phyloP scores from a whole-genome alignment of 2,888 invertebrate genomes.

The Agriotes lineatus region DNA sequence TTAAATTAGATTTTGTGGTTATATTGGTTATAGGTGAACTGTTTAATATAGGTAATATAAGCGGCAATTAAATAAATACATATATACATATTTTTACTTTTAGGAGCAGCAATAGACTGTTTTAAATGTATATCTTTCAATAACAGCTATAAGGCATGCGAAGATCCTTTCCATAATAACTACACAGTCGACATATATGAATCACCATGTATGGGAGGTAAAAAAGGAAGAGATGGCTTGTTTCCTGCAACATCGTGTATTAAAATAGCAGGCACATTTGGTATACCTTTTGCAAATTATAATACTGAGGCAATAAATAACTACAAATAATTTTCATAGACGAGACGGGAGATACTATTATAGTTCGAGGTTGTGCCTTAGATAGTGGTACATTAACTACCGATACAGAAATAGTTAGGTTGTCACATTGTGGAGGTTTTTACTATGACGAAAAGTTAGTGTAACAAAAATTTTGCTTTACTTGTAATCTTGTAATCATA shows the following conservation, averaged over 20 bases:
- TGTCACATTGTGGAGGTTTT: slow-evolving; percentile 98
- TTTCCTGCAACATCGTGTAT: slow-evolving; percentile 98
- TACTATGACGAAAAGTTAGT: slow-evolving; percentile 86
- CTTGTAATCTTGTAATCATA: too few relatives aligned
- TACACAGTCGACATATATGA: slow-evolving; percentile 86
- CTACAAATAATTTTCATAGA: slow-evolving; percentile 17
- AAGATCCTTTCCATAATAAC: slow-evolving; percentile 97
- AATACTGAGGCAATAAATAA: not conserved
- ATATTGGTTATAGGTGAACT: slow-evolving; percentile 1
- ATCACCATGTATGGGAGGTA: slow-evolving; percentile 93
- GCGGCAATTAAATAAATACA: too few relatives aligned
- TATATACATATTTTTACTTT: too few relatives aligned
- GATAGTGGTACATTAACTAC: slow-evolving; percentile 96
- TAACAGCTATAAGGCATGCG: slow-evolving; percentile 87
- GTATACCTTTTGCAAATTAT: slow-evolving; percentile 73
- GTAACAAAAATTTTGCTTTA: too few relatives aligned
- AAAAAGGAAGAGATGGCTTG: slow-evolving; percentile 91
- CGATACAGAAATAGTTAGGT: slow-evolving; percentile 95
- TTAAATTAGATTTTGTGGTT: slow-evolving; percentile 4
- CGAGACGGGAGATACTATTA: slow-evolving; percentile 83
- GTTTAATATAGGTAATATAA: slow-evolving; percentile 16
- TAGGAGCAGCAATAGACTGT: slow-evolving; percentile 86
- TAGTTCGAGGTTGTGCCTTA: slow-evolving; percentile 93
- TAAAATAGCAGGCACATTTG: slow-evolving; percentile 92
- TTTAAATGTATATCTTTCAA: slow-evolving; percentile 97